Conservation (phyloP, 64 coral and sea anemone species). For the Porites lutea region DNA sequence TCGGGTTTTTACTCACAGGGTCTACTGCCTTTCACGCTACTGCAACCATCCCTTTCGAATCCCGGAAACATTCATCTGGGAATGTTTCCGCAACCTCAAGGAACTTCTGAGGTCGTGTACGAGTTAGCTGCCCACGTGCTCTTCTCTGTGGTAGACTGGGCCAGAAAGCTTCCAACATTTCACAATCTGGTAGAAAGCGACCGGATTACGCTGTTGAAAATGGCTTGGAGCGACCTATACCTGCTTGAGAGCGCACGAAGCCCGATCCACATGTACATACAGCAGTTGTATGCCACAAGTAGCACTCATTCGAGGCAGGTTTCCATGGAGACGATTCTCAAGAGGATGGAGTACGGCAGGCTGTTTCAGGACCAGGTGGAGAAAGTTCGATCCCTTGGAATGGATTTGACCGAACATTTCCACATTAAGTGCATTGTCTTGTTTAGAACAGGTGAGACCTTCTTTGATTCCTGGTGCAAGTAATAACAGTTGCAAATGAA, state of each 20-base stretch:
- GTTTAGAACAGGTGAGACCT: conserved; percentile 79
- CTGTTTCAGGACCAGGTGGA: conserved; percentile 92
- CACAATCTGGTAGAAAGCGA: conserved; percentile 80
- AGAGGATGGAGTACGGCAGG: conserved; percentile 89
- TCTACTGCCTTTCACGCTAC: conserved; percentile 66
- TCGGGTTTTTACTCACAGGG: conserved; percentile 65
- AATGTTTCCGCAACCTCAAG: conserved; percentile 62
- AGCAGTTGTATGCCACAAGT: conserved; percentile 85
- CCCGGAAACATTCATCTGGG: conserved; percentile 63
- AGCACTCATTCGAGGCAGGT: conserved; percentile 78
- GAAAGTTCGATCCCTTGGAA: conserved; percentile 79
- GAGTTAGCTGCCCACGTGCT: conserved; percentile 89
- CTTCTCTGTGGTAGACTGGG: conserved; percentile 94
- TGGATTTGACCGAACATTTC: conserved; percentile 93
- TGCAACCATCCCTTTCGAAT: conserved; percentile 66
- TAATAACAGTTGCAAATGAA: neutral
- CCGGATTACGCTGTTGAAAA: conserved; percentile 76
- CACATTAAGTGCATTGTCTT: conserved; percentile 96
- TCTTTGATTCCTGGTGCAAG: no score
- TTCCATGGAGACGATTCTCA: conserved; percentile 93
- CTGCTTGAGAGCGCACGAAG: conserved; percentile 82
- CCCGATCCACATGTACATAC: conserved; percentile 78
- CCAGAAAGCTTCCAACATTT: conserved; percentile 81
- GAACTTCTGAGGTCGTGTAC: conserved; percentile 80
- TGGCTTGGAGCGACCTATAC: conserved; percentile 92